Base-by-base conservation (phyloP, 1,140 invertebrate genomes). In the Macrobrachium rosenbergii region DNA sequence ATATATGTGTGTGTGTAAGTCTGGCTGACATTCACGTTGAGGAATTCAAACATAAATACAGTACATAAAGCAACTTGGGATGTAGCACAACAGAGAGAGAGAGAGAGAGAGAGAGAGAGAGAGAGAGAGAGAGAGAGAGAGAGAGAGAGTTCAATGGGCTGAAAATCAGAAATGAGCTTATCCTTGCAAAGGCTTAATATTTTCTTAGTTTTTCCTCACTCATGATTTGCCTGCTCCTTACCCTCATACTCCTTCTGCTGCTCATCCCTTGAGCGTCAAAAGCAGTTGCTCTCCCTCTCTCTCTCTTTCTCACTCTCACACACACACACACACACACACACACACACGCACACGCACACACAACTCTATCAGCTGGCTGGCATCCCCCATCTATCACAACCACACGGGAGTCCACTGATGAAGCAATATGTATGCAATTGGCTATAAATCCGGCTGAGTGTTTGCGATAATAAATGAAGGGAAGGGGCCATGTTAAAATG, bases 381-480 rank as follows among this genome's bases (percentile, higher is more conserved):
- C 83, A 58, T 63, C 60, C 14, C 59, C 83, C 83, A 79, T 86
- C 83, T 75, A 80, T 86, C 83, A 86, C 62, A 23, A 73, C 23
- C 73, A 87, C 84, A 81, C 62, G 77, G 28, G 52, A 28, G 60
- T 58, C 67, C 78, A 75, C 79, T 87, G 77, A 87, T 87, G 84
- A 87, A 87, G 84, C 75, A 82, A 87, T 82, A 87, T 87, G 67
- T 87, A 82, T 81, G 78, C 78, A 80, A 82, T 76, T 76, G 78
- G 45, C 78, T 72, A 87, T 87, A 87, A 87, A 87, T 87, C 78
- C 69, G 45, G 69, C 12, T 52, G 67, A 82, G 84, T 87, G 78
- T 87, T 87, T 82, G 84, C 78, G 84, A 87, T 87, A 87, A 87
- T 87, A 87, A 80, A 87, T 87, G 78, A 80, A 87, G 72, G 78